Percentiles rank a stretch among this genome's conserved stretches.
Evolutionary conservation across 2,888 invertebrate species (phyloP).

Genomic region (Leuctra nigra): DNA sequence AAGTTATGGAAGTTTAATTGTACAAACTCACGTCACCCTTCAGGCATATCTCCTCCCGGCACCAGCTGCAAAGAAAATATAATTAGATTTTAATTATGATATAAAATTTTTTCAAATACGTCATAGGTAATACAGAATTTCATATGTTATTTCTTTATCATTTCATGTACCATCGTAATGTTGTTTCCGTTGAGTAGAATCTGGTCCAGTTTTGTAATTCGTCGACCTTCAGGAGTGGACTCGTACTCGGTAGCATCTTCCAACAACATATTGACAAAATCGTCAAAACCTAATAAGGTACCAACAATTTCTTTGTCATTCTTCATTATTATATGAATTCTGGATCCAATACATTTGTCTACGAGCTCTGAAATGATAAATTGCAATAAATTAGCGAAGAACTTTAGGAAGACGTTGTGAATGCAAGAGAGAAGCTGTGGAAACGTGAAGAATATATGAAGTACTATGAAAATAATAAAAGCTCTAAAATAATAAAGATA

Average conservation of each 20-base stretch:
- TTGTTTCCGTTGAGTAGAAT: constrained; percentile 98
- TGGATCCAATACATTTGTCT: constrained; percentile 98
- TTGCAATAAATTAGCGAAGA: too few species aligned
- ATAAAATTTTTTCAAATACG: too few species aligned
- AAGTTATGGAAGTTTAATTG: too few species aligned
- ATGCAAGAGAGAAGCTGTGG: too few species aligned
- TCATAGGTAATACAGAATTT: too few species aligned
- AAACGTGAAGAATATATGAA: too few species aligned
- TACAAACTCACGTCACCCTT: too few species aligned
- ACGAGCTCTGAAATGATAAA: constrained; percentile 73
- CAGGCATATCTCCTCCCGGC: constrained; percentile 73
- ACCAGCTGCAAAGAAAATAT: constrained; percentile 59
- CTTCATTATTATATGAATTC: constrained; percentile 99
- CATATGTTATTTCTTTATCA: too few species aligned
- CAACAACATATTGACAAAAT: constrained; percentile 96
- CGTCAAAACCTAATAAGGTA: constrained; percentile 94
- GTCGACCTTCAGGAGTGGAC: constrained; percentile 90
- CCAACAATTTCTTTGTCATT: constrained; percentile 99
- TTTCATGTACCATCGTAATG: constrained; percentile 94
- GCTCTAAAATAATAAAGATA: too few species aligned
- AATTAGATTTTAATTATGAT: too few species aligned
- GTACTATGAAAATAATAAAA: too few species aligned
- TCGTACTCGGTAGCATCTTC: constrained; percentile 98
- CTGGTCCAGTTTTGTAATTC: constrained; percentile 95
- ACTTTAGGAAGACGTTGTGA: too few species aligned